Evolutionary conservation across 2,888 invertebrate species (phyloP).

Genomic region (Diogma glabrata): DNA sequence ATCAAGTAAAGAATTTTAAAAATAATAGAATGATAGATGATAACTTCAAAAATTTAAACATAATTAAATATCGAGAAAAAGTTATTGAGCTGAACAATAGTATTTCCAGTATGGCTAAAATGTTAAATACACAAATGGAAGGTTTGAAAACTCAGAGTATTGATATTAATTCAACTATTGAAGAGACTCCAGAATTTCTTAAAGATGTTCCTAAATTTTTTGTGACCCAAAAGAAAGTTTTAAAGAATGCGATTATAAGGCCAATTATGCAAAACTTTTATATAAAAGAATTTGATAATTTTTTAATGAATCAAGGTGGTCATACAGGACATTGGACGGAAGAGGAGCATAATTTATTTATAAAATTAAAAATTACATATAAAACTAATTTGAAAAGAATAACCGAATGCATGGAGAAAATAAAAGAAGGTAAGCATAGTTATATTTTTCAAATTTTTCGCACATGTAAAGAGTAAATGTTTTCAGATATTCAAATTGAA

Average conservation of each 20-base stretch:
- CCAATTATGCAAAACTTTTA: constrained; percentile 25
- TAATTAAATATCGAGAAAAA: background rate
- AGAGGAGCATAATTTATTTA: constrained; percentile 44
- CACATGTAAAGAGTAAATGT: constrained; percentile 13
- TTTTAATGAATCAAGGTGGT: constrained; percentile 38
- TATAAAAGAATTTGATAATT: constrained; percentile 43
- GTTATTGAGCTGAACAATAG: constrained; percentile 4
- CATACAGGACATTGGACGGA: constrained; percentile 46
- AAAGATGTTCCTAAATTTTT: constrained; percentile 2
- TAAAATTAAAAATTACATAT: constrained; percentile 31
- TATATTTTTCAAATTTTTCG: background rate
- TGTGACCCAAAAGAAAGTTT: background rate
- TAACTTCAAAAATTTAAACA: background rate
- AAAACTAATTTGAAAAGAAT: constrained; percentile 12
- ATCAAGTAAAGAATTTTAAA: constrained; percentile 2
- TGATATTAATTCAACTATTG: background rate
- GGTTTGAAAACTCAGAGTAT: background rate
- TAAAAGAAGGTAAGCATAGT: constrained; percentile 5
- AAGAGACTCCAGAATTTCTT: background rate
- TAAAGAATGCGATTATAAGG: background rate
- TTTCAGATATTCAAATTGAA: constrained; percentile 29
- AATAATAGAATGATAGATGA: background rate
- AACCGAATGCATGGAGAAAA: constrained; percentile 1
- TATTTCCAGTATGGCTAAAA: background rate
- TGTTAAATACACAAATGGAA: background rate